Evolutionary conservation across 2,113 vertebrate genomes (phyloP).

Genomic region (Chitala chitala): DNA sequence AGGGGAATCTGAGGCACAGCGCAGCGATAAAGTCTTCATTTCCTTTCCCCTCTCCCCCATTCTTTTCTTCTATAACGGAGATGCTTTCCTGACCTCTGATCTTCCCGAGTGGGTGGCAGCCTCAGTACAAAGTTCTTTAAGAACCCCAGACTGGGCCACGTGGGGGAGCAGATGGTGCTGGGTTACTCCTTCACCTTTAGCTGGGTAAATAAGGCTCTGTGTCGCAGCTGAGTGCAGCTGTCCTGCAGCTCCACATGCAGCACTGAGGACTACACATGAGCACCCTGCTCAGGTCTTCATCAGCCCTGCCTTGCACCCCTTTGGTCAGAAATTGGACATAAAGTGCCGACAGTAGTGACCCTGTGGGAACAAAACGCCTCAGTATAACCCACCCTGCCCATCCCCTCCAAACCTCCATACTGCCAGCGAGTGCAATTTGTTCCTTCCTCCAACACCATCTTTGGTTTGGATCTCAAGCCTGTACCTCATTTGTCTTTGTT

Average conservation of each 20-base stretch:
- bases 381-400: no score
- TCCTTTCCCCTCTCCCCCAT: not conserved
- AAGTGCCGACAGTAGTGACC: no score
- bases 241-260: not conserved
- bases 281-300: no score
- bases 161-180: not conserved
- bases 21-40: not conserved
- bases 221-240: not conserved
- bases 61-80: not conserved
- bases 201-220: no score
- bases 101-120: not conserved
- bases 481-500: not conserved
- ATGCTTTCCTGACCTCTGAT: not conserved
- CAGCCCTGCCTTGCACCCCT: no score
- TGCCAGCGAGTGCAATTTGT: no score
- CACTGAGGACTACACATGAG: no score
- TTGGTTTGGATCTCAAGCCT: not conserved
- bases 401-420: no score
- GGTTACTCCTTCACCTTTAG: not conserved
- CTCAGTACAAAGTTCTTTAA: no score
- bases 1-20: not conserved
- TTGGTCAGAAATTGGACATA: not conserved
- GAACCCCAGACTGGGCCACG: not conserved
- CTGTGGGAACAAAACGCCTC: no score
- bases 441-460: no score